Base-by-base conservation (phyloP, 2,113 vertebrate species). In the Bubo blakistoni region DNA sequence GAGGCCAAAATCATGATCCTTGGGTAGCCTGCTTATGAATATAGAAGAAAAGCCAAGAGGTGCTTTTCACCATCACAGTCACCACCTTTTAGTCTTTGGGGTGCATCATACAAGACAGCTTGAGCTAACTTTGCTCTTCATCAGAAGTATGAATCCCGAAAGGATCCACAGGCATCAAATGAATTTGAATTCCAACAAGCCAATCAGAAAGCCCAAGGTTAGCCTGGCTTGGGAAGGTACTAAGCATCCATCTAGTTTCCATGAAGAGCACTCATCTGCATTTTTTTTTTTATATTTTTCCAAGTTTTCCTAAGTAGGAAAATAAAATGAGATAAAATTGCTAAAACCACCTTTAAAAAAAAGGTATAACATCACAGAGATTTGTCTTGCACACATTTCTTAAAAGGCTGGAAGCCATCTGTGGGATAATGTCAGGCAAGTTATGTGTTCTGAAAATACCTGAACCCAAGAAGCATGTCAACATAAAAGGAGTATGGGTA, bases 201-300 rank as follows among this genome's bases (percentile, higher is more conserved):
- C 96, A 86, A 81, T 96, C 95, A 95, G 88, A 95, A 97, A 84
- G 59, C 81, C 78, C 52, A 84, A 69, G 69, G 80, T 91, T 94
- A 88, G 78, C 81, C 69, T 85, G 84, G 86, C 74, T 93, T 87
- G 58, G 52, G 77, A 96, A 94, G 62, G 72, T 63, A 72, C 55
- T 95, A 88, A 97, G 72, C 78, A 94, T 81, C 61, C 34, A 79
- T 80, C 78, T 85, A 86, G 47, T 94, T 96, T 94, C 92, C 32
- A 40, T 90, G 84, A 96, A 96, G 87, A 95, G 65, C 54, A n/a
- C 78, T 97, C 69, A 55, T 90, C 51, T 91, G 49, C 59, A 79
- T 44, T 87, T 96, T 96, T 73, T 72, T 49, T 92, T 94, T 91
- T 73, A 63, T 20, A 59, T 38, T 94, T 90, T 96, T 91, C 74